Evolutionary conservation across 1,140 invertebrate genomes (phyloP).

Genomic region (Aculops lycopersici): DNA sequence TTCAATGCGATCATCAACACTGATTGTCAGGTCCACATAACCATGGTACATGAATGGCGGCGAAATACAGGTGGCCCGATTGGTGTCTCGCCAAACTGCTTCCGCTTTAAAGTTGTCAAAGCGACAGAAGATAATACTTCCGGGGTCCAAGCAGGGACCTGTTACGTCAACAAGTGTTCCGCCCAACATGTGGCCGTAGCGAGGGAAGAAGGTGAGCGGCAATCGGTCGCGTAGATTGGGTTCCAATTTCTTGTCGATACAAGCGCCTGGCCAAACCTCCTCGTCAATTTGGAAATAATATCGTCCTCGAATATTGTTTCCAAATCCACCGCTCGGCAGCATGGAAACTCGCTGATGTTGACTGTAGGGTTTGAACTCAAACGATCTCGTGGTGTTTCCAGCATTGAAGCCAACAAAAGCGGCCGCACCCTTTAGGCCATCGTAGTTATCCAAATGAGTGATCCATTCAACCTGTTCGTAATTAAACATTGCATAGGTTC

Average conservation of each 20-base stretch:
- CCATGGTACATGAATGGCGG: constrained; percentile 59
- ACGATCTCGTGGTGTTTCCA: constrained; percentile 61
- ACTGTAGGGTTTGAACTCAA: constrained; percentile 62
- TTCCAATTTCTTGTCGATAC: constrained; percentile 19
- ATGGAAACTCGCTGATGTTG: constrained; percentile 48
- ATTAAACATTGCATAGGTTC: constrained; percentile 73
- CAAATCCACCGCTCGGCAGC: constrained; percentile 44
- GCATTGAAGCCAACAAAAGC: constrained; percentile 77
- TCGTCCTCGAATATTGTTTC: constrained; percentile 49
- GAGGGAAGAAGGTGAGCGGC: constrained; percentile 51
- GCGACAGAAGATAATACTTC: constrained; percentile 34
- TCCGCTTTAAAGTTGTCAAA: constrained; percentile 16
- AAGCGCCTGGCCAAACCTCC: constrained; percentile 59
- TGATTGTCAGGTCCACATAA: constrained; percentile 53
- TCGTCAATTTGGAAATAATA: constrained; percentile 82
- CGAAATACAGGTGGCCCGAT: constrained; percentile 56
- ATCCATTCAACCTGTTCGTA: constrained; percentile 64
- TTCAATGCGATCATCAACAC: constrained; percentile 37
- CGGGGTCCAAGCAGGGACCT: constrained; percentile 48
- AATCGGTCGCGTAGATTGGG: constrained; percentile 17
- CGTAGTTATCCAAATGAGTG: constrained; percentile 36
- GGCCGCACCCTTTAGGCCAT: constrained; percentile 47
- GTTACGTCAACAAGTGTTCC: constrained; percentile 77
- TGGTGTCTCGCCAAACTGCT: constrained; percentile 17
- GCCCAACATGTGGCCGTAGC: constrained; percentile 75